Conservation (phyloP, 2,888 invertebrate genomes). For the Cantharis rufa region DNA sequence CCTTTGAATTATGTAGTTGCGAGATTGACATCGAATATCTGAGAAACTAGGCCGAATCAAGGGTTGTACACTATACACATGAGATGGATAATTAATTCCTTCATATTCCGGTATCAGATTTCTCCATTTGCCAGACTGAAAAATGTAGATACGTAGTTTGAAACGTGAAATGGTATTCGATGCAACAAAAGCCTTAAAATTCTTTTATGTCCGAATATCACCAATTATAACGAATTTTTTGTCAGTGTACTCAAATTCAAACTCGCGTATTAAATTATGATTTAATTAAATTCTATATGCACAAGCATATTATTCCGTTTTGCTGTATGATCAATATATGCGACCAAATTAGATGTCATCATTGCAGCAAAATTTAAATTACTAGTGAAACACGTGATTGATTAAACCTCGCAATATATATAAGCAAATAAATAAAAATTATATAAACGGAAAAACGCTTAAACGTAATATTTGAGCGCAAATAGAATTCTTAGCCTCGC, state of each 20-base stretch:
- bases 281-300: slow-evolving; percentile 48
- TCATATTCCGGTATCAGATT: background rate
- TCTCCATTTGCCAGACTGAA: background rate
- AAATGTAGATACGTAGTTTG: background rate
- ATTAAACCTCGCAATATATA: slow-evolving; percentile 35
- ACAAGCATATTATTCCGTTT: slow-evolving; percentile 31
- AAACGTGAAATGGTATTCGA: no score
- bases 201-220: no score
- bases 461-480: background rate
- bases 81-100: background rate
- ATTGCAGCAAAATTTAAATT: slow-evolving; percentile 46
- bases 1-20: background rate
- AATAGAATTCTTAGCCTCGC: background rate
- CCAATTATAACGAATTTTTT: background rate
- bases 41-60: background rate
- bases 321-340: slow-evolving; percentile 44
- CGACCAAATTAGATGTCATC: slow-evolving; percentile 48
- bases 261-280: slow-evolving; percentile 47
- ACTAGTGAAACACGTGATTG: slow-evolving; percentile 17
- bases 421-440: background rate
- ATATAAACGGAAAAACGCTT: background rate
- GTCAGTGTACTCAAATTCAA: slow-evolving; percentile 36
- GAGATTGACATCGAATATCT: background rate
- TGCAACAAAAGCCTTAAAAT: background rate
- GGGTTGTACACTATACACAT: no score